Conservation (phyloP, 35 echinoderm and acorn worm genomes). For the Nesometra sesokonis region DNA sequence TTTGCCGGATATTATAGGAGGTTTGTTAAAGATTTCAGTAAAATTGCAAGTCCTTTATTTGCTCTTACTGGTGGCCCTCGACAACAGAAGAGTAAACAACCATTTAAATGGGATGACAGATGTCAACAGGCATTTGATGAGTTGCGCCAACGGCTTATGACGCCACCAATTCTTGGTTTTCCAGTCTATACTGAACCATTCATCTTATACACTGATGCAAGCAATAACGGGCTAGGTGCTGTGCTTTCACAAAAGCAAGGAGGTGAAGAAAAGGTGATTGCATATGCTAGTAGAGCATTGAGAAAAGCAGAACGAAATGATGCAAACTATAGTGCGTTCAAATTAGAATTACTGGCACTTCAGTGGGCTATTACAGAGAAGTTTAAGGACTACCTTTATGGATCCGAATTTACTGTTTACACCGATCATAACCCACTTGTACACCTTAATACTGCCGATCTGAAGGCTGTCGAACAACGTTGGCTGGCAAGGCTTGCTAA, state of each 20-base stretch:
- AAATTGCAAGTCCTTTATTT: constrained; percentile 24
- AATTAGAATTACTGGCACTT: constrained; percentile 45
- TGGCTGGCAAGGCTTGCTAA: constrained; percentile 20
- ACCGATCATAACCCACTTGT: constrained; percentile 63
- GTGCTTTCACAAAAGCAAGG: constrained; percentile 38
- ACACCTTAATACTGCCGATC: constrained; percentile 9
- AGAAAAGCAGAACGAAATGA: constrained; percentile 29
- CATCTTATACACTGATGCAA: constrained; percentile 53
- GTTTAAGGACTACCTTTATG: constrained; percentile 38
- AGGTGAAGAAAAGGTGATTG: constrained; percentile 23
- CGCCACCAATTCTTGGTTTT: not conserved
- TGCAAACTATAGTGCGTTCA: constrained; percentile 52
- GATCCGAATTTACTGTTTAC: constrained; percentile 16
- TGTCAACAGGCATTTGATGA: not conserved
- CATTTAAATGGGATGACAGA: not conserved
- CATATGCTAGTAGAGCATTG: constrained; percentile 48
- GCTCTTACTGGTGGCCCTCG: not conserved
- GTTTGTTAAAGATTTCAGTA: constrained; percentile 14
- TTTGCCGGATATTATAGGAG: too few species aligned
- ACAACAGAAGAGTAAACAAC: not conserved
- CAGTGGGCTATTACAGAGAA: constrained; percentile 69
- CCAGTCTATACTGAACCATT: constrained; percentile 1
- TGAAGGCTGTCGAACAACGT: constrained; percentile 16
- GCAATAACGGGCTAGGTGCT: constrained; percentile 37
- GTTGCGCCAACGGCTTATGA: not conserved